phyloP scores from a whole-genome alignment of 37 sponge, comb jelly and placozoan genomes.

The Bolinopsis microptera region DNA sequence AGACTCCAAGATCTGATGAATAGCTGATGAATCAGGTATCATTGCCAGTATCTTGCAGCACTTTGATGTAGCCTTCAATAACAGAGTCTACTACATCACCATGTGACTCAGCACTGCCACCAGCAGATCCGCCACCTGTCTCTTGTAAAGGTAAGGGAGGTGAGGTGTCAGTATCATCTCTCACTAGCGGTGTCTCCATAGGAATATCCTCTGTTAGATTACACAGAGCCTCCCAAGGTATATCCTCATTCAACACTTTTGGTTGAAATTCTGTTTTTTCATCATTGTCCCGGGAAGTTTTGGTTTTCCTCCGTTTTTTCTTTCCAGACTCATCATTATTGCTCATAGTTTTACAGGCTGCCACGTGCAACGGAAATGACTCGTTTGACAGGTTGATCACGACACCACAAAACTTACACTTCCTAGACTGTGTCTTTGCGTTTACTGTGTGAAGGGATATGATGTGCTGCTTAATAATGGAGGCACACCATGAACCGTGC shows the following conservation, averaged over 20 bases:
- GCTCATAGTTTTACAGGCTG: conserved; percentile 36
- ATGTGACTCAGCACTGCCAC: background rate
- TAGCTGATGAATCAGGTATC: too few relatives aligned
- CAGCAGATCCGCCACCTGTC: background rate
- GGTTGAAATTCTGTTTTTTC: background rate
- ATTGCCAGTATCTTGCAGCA: background rate
- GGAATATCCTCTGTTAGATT: background rate
- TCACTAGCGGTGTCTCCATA: background rate
- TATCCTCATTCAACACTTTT: background rate
- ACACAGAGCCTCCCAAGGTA: background rate
- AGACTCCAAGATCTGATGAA: too few relatives aligned
- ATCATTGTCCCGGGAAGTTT: too few relatives aligned
- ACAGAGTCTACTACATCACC: background rate
- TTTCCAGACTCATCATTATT: background rate
- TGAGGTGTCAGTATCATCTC: background rate
- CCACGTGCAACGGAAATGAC: conserved; percentile 1
- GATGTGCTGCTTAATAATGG: background rate
- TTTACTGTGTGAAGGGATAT: background rate
- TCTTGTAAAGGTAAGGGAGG: background rate
- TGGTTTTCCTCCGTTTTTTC: background rate
- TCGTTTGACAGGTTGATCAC: conserved; percentile 1
- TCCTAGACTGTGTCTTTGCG: background rate
- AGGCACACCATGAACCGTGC: conserved; percentile 7
- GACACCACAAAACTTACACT: background rate
- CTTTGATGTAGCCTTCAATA: background rate